Evolutionary conservation across 1,140 invertebrate species (phyloP).

Genomic region (Augochlora pura): DNA sequence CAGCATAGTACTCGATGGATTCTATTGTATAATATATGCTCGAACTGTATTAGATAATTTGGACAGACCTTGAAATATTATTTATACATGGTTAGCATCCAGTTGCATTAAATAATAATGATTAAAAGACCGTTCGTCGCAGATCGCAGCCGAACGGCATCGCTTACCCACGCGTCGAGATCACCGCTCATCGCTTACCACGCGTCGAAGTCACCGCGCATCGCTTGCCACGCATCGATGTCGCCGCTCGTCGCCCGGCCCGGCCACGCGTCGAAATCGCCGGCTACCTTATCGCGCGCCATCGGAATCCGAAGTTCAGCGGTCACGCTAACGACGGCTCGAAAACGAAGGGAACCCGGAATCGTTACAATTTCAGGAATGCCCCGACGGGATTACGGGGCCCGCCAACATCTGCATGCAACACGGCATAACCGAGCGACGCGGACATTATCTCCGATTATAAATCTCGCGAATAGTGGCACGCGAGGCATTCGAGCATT

Average conservation of each 20-base stretch:
- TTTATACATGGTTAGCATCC: no score
- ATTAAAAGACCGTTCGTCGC: no score
- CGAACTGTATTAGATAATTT: no score
- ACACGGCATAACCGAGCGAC: slow-evolving; percentile 13
- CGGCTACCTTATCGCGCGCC: not conserved
- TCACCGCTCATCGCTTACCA: not conserved
- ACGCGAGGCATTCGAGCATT: slow-evolving; percentile 15
- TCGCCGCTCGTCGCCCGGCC: no score
- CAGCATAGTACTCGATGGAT: no score
- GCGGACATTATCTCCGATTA: slow-evolving; percentile 29
- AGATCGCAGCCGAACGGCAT: no score
- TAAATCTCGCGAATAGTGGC: slow-evolving; percentile 30
- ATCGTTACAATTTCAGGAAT: not conserved
- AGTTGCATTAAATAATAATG: no score
- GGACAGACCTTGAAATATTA: no score
- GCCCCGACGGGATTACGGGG: not conserved
- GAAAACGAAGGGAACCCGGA: not conserved
- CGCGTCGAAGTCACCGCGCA: not conserved
- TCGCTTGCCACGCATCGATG: no score
- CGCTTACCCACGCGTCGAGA: not conserved
- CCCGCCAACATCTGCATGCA: slow-evolving; percentile 34
- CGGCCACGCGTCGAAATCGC: not conserved
- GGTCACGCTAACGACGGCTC: not conserved
- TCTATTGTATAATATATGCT: no score
- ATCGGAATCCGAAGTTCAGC: not conserved